These are phyloP conservation scores for Monochamus saltuarius DNA, from an alignment of 1,140 invertebrate species.

Conservation along the genomic window DNA sequence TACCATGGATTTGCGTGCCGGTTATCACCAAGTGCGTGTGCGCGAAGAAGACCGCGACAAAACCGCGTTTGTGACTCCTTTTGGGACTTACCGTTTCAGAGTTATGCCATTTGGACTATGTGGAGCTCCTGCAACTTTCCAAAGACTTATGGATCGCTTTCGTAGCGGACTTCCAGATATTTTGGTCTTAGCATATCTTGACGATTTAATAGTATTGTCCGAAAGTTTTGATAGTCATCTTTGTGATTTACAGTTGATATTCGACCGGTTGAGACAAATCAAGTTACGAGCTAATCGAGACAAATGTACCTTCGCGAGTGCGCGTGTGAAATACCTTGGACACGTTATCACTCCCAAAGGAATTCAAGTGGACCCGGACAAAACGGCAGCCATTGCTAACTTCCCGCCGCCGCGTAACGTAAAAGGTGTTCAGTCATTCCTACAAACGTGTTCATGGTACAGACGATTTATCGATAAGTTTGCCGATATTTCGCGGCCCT, in stretches of 20 bases:
- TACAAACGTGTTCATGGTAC: constrained; percentile 33
- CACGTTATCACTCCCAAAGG: no score
- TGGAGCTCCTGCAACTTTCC: constrained; percentile 43
- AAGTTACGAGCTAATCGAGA: constrained; percentile 3
- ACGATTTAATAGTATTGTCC: no score
- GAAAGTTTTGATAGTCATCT: no score
- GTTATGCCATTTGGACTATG: constrained; percentile 48
- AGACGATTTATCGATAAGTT: constrained; percentile 32
- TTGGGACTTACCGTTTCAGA: background rate
- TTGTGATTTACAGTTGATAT: no score
- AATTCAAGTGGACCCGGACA: constrained; percentile 15
- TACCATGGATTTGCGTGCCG: constrained; percentile 46
- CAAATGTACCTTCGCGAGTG: constrained; percentile 8
- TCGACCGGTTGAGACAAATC: no score
- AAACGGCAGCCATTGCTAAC: constrained; percentile 19
- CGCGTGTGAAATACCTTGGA: background rate
- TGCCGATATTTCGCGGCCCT: constrained; percentile 25
- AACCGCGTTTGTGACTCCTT: constrained; percentile 29
- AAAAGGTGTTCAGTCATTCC: constrained; percentile 39
- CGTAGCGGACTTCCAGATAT: no score
- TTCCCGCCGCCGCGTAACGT: constrained; percentile 30
- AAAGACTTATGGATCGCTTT: constrained; percentile 38
- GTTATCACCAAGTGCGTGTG: constrained; percentile 47
- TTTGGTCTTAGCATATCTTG: no score
- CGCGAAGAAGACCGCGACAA: constrained; percentile 33